Evolutionary conservation across 1,140 invertebrate species (phyloP), one percentile per base, ranked within the genome.

Genomic region (Papilio helenus): DNA sequence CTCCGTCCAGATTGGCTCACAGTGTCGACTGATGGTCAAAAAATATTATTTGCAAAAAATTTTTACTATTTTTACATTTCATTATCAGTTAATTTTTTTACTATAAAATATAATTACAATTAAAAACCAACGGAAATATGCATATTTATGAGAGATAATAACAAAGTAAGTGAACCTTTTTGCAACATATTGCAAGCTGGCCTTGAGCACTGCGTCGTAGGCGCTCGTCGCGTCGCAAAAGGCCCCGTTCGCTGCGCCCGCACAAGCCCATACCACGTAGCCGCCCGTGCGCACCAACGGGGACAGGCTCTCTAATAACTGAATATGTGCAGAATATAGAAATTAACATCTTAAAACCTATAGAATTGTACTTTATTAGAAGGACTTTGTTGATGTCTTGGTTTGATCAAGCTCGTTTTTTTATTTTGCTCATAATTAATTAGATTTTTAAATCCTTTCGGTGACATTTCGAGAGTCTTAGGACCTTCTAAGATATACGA

Each of bases 251-350:
- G 23, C 82, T n/a, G 71, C 76, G 10, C 83, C 88, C 29, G 87
- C 84, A 82, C 90, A 90, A 16, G 89, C 88, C 92, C 92, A 94
- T 39, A 85, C 88, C n/a, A 94, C 84, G 51, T 82, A 85, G 0
- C 92, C 92, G 7, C 89, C 89, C 4, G 65, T 79, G 9, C 79
- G 80, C 20, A 94, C 85, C 7, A 81, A 65, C 5, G 78, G 51
- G 4, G 89, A 88, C 14, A 92, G 77, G 1, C 81, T 80, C 79
- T 94, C 89, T 82, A 94, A 77, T 76, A 89, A 73, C 92, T 94
- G 82, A 10, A 84, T 83, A 71, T 42, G 55, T 74, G 4, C 20
- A 42, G 18, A 55, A 55, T 55, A 55, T 93, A 79, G 76, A 89
- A 76, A 90, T 93, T 83, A 10, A 83, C 83, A 46, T 29, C 46